Percentiles rank a stretch among this genome's conserved stretches.
Conservation (phyloP, 2,888 invertebrate species). For the Eilema caniola region DNA sequence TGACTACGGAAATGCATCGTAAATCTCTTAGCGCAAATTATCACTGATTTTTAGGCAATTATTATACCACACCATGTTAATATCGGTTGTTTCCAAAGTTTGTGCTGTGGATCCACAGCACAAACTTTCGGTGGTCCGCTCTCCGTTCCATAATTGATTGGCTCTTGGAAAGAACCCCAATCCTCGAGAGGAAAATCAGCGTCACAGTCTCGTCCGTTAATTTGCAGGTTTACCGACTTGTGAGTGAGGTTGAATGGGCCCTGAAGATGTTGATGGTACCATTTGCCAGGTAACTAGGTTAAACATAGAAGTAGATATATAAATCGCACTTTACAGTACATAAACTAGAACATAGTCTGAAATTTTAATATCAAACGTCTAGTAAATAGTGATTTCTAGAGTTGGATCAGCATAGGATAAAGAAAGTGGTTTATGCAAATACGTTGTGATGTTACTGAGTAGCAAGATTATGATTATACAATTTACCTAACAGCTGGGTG, state of each 20-base stretch:
- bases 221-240: no score
- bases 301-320: not conserved
- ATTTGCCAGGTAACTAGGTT: not conserved
- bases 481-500: slow-evolving; percentile 26
- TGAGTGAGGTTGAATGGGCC: no score
- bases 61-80: no score
- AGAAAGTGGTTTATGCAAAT: slow-evolving; percentile 59
- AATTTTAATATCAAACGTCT: not conserved
- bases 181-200: no score
- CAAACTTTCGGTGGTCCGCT: no score
- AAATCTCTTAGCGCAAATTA: not conserved
- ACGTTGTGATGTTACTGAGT: slow-evolving; percentile 31
- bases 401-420: slow-evolving; percentile 39
- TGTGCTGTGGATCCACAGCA: not conserved
- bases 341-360: not conserved
- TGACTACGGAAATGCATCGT: not conserved
- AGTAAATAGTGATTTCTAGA: not conserved
- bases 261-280: no score
- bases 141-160: no score
- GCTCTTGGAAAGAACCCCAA: no score
- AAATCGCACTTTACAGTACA: no score
- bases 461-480: slow-evolving; percentile 46
- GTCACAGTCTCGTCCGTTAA: no score
- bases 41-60: no score
- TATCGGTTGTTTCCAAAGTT: not conserved